Percentiles rank a stretch among this genome's conserved stretches.
phyloP scores from a whole-genome alignment of 2,113 vertebrate species.

The Tupaia tana region DNA sequence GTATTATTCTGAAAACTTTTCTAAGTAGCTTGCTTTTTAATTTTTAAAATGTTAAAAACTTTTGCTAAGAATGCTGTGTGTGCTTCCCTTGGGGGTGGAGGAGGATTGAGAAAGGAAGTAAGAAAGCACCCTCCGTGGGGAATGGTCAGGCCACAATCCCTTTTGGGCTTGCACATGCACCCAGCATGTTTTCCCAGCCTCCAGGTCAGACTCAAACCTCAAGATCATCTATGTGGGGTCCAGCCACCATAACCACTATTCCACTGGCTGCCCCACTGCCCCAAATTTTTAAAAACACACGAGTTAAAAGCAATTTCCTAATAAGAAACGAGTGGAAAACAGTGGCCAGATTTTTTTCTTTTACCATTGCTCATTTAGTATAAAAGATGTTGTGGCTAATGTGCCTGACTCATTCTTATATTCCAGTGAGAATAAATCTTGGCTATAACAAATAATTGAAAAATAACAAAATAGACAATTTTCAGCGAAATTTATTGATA shows the following conservation, averaged over 20 bases:
- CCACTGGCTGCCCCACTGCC: too few relatives aligned
- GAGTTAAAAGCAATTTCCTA: background rate
- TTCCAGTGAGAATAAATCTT: background rate
- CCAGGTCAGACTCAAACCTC: too few relatives aligned
- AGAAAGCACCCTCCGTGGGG: too few relatives aligned
- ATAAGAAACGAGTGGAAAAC: background rate
- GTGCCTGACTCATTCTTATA: background rate
- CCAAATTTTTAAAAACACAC: background rate
- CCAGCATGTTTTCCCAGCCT: too few relatives aligned
- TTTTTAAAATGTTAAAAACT: too few relatives aligned
- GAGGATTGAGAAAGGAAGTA: too few relatives aligned
- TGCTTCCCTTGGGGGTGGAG: too few relatives aligned
- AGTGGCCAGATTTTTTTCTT: background rate
- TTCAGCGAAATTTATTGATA: background rate
- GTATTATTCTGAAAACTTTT: conserved; percentile 10
- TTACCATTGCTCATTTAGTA: background rate
- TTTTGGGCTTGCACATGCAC: too few relatives aligned
- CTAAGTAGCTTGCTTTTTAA: background rate
- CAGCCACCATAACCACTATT: too few relatives aligned
- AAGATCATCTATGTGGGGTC: too few relatives aligned
- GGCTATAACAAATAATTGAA: background rate
- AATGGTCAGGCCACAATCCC: too few relatives aligned
- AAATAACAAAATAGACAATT: background rate
- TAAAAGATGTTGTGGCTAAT: background rate
- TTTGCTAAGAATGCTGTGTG: too few relatives aligned